These are phyloP conservation scores for Centrocercus urophasianus DNA, from an alignment of 2,113 vertebrate genomes.

Conservation along the genomic window DNA sequence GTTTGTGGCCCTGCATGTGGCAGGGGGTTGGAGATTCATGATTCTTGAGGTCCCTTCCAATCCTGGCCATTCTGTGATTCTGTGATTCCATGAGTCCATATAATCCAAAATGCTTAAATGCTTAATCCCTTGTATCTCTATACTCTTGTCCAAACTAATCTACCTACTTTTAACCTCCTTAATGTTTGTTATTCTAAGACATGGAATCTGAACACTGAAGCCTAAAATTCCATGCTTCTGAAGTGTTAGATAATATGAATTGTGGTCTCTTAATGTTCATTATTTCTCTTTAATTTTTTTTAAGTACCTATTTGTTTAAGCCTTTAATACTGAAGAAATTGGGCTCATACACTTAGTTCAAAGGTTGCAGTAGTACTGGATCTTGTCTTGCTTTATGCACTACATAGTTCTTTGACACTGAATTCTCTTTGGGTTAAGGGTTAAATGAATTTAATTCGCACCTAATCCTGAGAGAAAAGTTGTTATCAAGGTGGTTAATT, in stretches of 20 bases:
- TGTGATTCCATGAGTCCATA: not conserved
- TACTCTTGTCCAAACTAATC: not conserved
- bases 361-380: not conserved
- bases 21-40: too few species aligned
- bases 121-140: not conserved
- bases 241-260: not conserved
- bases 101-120: not conserved
- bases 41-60: too few species aligned
- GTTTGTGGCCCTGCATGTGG: too few species aligned
- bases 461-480: not conserved
- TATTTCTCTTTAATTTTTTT: not conserved
- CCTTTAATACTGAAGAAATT: not conserved
- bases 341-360: not conserved
- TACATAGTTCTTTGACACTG: not conserved
- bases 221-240: not conserved
- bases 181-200: not conserved
- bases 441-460: conserved; percentile 21
- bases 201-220: not conserved
- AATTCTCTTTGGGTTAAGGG: not conserved
- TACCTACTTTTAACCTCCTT: not conserved
- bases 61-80: too few species aligned
- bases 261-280: not conserved
- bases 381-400: not conserved
- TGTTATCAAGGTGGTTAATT: not conserved
- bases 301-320: not conserved